Evolutionary conservation across 2,113 vertebrate genomes (phyloP).

Genomic region (Azemiops feae): DNA sequence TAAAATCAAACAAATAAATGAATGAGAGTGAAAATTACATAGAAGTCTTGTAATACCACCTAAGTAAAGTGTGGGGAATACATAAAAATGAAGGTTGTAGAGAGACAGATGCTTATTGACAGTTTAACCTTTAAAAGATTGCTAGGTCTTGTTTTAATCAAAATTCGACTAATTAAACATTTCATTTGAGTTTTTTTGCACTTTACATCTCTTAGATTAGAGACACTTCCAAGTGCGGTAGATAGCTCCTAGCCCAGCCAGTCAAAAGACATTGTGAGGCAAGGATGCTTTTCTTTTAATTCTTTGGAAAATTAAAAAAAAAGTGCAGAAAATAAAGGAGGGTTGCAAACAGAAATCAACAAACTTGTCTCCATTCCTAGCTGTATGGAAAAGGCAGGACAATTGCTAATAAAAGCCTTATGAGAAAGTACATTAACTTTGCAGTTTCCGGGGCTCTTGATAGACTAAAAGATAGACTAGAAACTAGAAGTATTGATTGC

Average conservation of each 20-base stretch:
- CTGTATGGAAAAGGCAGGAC: not conserved
- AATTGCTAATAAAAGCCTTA: not conserved
- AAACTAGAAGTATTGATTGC: not conserved
- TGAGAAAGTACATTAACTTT: not conserved
- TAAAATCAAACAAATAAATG: not conserved
- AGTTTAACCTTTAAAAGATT: not conserved
- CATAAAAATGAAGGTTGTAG: not conserved
- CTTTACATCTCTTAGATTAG: not conserved
- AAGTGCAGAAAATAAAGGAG: not conserved
- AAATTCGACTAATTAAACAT: not conserved
- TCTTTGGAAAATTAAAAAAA: not conserved
- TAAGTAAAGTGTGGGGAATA: not conserved
- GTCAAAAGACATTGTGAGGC: not conserved
- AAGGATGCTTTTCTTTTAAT: not conserved
- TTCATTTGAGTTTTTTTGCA: not conserved
- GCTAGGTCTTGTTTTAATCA: not conserved
- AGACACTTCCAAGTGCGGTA: not conserved
- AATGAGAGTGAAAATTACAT: not conserved
- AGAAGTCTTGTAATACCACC: not conserved
- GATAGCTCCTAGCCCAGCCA: not conserved
- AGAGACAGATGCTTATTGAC: not conserved
- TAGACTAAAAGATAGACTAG: not conserved
- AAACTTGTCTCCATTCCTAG: not conserved
- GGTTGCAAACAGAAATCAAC: not conserved
- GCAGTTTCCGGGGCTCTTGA: not conserved